Conservation (phyloP, 2,113 vertebrate species). For the Cacatua alba region DNA sequence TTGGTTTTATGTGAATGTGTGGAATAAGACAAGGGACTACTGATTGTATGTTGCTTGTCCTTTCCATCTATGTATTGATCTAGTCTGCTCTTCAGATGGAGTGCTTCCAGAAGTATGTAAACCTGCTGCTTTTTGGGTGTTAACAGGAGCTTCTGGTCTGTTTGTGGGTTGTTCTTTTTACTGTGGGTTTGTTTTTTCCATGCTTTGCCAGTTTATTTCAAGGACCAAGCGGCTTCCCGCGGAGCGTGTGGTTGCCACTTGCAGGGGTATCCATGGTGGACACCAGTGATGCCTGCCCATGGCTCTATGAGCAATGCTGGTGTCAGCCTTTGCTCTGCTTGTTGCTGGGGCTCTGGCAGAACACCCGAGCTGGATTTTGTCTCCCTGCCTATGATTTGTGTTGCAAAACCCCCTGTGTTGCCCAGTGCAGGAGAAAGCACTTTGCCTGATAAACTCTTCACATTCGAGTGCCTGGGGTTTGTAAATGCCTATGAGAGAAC, state of each 20-base stretch:
- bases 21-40: background rate
- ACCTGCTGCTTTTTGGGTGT: background rate
- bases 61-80: constrained; percentile 2
- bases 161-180: background rate
- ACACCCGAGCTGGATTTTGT: background rate
- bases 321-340: background rate
- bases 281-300: background rate
- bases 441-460: background rate
- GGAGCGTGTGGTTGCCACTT: rapidly evolving
- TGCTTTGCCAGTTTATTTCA: background rate
- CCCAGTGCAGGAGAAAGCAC: background rate
- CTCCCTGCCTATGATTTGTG: rapidly evolving
- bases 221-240: background rate
- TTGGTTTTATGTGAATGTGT: background rate
- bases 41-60: background rate
- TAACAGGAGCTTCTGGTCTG: background rate
- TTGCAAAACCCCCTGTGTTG: background rate
- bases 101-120: background rate
- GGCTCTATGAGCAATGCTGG: rapidly evolving
- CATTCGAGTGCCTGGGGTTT: background rate
- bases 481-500: background rate
- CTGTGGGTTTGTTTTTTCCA: no score
- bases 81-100: background rate
- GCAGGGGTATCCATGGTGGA: background rate
- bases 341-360: background rate